A percentile compares a stretch with the other conserved stretches of the same genome.
These are phyloP conservation scores for Noctua janthina DNA, from an alignment of 2,888 invertebrate genomes.

Conservation along the genomic window DNA sequence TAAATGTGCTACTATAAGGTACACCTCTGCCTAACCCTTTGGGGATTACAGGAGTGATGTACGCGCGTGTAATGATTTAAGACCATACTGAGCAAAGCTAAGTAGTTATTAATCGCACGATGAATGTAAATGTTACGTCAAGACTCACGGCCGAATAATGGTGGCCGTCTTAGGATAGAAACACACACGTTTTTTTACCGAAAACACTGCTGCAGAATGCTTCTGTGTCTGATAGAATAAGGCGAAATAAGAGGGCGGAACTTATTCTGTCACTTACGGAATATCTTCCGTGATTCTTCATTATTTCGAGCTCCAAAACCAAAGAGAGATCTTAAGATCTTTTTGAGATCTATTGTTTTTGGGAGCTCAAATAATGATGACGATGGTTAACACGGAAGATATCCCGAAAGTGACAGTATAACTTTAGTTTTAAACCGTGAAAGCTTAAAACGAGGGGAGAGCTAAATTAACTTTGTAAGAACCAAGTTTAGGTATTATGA, in stretches of 20 bases:
- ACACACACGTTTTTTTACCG: background rate
- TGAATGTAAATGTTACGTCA: conserved; percentile 45
- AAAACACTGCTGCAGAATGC: background rate
- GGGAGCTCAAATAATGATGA: too few relatives aligned
- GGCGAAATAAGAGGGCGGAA: background rate
- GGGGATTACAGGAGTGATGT: background rate
- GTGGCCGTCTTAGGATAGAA: conserved; percentile 15
- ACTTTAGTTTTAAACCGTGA: too few relatives aligned
- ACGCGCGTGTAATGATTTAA: background rate
- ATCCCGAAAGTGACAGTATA: too few relatives aligned
- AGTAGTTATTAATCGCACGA: conserved; percentile 26
- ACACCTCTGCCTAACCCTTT: background rate
- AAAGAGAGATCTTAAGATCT: too few relatives aligned
- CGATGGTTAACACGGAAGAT: too few relatives aligned
- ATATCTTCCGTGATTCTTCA: too few relatives aligned
- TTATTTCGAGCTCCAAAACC: too few relatives aligned
- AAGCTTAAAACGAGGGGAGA: background rate
- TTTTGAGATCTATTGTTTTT: too few relatives aligned
- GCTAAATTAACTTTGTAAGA: background rate
- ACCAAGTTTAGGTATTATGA: background rate
- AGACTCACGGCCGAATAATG: conserved; percentile 34
- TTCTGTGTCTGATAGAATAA: background rate
- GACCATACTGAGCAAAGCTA: background rate
- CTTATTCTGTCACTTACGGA: too few relatives aligned
- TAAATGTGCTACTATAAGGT: background rate